Evolutionary conservation across 2,888 invertebrate species (phyloP).

Genomic region (Oxystoma pomonae): DNA sequence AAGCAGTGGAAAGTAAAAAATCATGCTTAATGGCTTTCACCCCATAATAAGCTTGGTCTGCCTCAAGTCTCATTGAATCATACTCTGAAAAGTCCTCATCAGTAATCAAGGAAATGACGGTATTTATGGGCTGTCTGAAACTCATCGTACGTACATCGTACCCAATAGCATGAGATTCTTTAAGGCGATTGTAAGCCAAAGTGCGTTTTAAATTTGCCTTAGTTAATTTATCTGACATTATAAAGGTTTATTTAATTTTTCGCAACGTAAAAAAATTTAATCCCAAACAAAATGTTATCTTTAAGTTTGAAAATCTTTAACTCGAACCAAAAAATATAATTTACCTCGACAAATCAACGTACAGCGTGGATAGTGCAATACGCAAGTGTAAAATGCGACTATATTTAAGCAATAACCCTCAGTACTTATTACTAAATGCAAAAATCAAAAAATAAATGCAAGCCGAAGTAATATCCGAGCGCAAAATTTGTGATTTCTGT

Average conservation of each 20-base stretch:
- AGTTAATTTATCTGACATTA: not conserved
- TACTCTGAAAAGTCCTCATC: not conserved
- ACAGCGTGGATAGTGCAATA: no score
- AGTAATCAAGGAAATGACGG: not conserved
- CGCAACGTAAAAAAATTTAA: not conserved
- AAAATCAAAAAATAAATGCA: not conserved
- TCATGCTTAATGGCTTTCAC: not conserved
- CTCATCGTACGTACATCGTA: not conserved
- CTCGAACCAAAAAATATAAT: not conserved
- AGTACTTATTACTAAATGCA: no score
- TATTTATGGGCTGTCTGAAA: not conserved
- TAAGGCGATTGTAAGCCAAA: conserved; percentile 1
- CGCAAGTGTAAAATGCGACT: no score
- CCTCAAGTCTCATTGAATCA: not conserved
- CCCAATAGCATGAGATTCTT: not conserved
- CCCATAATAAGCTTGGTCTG: not conserved
- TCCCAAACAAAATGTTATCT: not conserved
- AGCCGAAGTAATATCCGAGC: not conserved
- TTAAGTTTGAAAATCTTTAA: not conserved
- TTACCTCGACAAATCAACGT: no score
- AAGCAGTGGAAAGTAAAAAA: no score
- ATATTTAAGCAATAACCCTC: no score
- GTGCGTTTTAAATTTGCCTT: not conserved
- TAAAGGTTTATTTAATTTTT: not conserved
- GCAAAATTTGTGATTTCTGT: not conserved